phyloP scores from a whole-genome alignment of 2,113 vertebrate genomes.

The Passer montanus region DNA sequence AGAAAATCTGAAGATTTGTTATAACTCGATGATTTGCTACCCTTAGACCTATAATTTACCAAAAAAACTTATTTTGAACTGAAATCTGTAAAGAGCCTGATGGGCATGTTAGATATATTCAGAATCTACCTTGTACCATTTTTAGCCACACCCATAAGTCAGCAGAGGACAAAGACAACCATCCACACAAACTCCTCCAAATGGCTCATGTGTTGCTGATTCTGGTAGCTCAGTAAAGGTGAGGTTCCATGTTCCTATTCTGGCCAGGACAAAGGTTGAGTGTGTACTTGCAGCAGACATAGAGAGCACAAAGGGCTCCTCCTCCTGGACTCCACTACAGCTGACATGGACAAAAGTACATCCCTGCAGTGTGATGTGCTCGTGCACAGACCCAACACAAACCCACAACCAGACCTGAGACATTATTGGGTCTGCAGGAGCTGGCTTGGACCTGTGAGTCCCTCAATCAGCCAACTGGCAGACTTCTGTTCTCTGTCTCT shows the following conservation, averaged over 20 bases:
- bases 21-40: not conserved
- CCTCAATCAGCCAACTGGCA: not conserved
- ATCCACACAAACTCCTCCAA: not conserved
- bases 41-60: not conserved
- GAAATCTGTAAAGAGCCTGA: not conserved
- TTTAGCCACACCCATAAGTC: not conserved
- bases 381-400: not conserved
- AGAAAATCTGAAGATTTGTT: not conserved
- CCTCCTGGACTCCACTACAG: not conserved
- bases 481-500: not conserved
- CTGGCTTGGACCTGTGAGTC: not conserved
- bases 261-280: not conserved
- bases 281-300: not conserved
- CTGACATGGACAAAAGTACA: not conserved
- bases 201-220: accelerated
- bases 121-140: not conserved
- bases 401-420: not conserved
- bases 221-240: not conserved
- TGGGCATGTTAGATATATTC: not conserved
- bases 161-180: not conserved
- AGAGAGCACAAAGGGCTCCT: not conserved
- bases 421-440: accelerated
- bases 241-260: not conserved
- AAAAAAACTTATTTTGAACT: not conserved
- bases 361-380: accelerated